phyloP scores from a whole-genome alignment of 2,888 invertebrate genomes.

The Synergus japonicus region DNA sequence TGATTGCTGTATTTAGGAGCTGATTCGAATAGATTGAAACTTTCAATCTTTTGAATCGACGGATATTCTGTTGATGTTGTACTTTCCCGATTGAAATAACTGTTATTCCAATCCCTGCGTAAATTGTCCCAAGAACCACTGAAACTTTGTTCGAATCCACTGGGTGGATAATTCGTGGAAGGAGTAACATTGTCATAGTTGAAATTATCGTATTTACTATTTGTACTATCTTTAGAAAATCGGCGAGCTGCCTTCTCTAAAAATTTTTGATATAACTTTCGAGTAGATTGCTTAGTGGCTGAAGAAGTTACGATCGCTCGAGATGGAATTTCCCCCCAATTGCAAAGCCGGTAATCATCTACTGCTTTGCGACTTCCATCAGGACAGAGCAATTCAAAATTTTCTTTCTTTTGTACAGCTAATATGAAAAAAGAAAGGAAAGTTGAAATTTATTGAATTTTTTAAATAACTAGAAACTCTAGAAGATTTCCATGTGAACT shows the following conservation, averaged over 20 bases:
- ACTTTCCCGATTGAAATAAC: slow-evolving; percentile 50
- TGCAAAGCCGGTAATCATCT: slow-evolving; percentile 85
- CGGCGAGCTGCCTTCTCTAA: slow-evolving; percentile 80
- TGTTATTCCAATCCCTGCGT: slow-evolving; percentile 45
- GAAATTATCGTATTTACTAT: slow-evolving; percentile 36
- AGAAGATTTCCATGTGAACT: slow-evolving; percentile 56
- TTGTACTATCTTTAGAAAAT: slow-evolving; percentile 10
- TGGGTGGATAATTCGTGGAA: background rate
- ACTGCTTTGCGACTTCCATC: slow-evolving; percentile 86
- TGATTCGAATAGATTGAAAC: slow-evolving; percentile 87
- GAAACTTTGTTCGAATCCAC: slow-evolving; percentile 46
- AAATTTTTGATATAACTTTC: slow-evolving; percentile 83
- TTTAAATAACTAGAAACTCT: slow-evolving; percentile 38
- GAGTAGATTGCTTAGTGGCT: slow-evolving; percentile 81
- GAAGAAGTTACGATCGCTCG: slow-evolving; percentile 93
- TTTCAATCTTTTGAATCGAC: slow-evolving; percentile 79
- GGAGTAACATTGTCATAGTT: slow-evolving; percentile 44
- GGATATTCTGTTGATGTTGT: slow-evolving; percentile 47
- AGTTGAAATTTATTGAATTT: background rate
- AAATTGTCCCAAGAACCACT: slow-evolving; percentile 51
- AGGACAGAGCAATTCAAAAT: slow-evolving; percentile 89
- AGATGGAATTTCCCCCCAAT: slow-evolving; percentile 92
- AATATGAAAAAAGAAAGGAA: background rate
- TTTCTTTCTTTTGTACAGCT: slow-evolving; percentile 81
- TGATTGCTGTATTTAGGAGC: slow-evolving; percentile 83